A percentile compares a stretch with the other conserved stretches of the same genome.
Conservation (phyloP, 2,888 invertebrate species). For the Melinaea marsaeus region DNA sequence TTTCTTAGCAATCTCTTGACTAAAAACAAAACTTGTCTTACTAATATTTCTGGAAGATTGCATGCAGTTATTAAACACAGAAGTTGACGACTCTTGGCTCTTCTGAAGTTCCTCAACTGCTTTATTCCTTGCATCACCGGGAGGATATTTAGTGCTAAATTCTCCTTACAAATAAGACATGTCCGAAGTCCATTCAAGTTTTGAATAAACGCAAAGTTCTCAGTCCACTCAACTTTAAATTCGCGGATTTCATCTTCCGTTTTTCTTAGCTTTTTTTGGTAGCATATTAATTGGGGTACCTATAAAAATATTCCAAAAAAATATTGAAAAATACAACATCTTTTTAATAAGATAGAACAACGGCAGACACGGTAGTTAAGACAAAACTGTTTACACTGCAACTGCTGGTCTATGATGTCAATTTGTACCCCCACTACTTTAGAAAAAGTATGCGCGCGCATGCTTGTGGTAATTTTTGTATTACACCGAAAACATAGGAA, state of each 20-base stretch:
- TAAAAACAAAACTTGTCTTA: not conserved
- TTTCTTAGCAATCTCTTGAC: not conserved
- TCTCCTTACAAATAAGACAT: not conserved
- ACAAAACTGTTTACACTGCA: too few species aligned
- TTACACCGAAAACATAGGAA: too few species aligned
- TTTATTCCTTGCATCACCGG: not conserved
- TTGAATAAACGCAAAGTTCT: not conserved
- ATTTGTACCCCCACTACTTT: too few species aligned
- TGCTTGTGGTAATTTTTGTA: too few species aligned
- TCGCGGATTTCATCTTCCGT: not conserved
- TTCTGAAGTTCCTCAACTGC: not conserved
- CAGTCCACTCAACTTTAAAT: conserved; percentile 1
- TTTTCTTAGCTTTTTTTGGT: not conserved
- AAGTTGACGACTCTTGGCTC: not conserved
- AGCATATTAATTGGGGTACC: not conserved
- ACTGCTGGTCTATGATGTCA: too few species aligned
- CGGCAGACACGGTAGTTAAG: too few species aligned
- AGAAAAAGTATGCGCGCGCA: too few species aligned
- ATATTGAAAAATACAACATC: too few species aligned
- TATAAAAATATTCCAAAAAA: too few species aligned
- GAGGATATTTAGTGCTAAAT: not conserved
- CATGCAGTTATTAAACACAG: conserved; percentile 1
- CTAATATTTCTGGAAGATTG: not conserved
- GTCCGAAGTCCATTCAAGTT: not conserved
- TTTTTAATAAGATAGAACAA: too few species aligned